Evolutionary conservation across 1,140 invertebrate species (phyloP).

Genomic region (Brachionus rubens): DNA sequence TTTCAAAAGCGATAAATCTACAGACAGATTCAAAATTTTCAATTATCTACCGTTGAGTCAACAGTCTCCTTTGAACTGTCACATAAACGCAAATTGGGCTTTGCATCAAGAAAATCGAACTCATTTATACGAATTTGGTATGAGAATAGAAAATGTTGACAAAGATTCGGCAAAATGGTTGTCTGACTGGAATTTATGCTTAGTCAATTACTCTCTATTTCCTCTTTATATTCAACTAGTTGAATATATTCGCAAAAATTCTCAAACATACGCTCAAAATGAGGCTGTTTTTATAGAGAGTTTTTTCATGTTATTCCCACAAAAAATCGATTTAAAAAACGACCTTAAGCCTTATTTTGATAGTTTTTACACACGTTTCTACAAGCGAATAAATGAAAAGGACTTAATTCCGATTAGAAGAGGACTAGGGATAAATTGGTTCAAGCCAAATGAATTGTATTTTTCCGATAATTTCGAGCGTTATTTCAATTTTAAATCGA

Average conservation of each 20-base stretch:
- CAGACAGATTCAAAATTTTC: neutral
- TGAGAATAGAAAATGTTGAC: neutral
- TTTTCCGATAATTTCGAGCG: neutral
- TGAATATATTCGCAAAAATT: neutral
- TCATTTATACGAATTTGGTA: neutral
- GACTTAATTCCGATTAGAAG: neutral
- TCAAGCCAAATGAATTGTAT: neutral
- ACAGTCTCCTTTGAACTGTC: conserved; percentile 11
- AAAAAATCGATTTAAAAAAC: neutral
- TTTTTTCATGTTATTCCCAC: neutral
- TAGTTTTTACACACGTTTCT: neutral
- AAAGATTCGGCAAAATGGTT: conserved; percentile 9
- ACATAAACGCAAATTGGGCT: conserved; percentile 23
- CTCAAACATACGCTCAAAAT: neutral
- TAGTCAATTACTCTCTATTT: neutral
- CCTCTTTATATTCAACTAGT: neutral
- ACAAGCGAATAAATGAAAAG: neutral
- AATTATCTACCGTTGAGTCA: neutral
- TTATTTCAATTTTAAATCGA: neutral
- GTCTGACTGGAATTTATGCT: neutral
- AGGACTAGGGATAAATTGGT: neutral
- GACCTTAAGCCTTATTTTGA: neutral
- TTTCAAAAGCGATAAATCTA: neutral
- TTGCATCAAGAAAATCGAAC: conserved; percentile 21
- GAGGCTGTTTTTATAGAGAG: neutral